phyloP scores from a whole-genome alignment of 2,113 vertebrate genomes.

The Xiphophorus maculatus region DNA sequence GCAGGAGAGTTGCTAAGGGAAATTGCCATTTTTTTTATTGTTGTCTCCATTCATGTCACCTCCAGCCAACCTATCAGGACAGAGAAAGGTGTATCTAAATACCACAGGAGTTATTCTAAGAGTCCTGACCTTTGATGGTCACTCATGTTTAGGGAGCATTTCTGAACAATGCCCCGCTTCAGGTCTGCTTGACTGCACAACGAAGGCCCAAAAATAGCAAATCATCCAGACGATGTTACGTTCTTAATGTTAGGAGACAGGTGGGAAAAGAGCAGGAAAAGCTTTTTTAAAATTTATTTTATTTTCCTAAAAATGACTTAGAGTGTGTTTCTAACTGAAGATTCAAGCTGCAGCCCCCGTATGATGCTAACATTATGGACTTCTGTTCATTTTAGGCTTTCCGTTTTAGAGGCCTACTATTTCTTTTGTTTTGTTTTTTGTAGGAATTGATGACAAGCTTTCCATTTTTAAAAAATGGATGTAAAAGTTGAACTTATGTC shows the following conservation, averaged over 20 bases:
- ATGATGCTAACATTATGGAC: not conserved
- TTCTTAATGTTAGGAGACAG: conserved; percentile 4
- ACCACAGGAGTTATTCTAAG: conserved; percentile 68
- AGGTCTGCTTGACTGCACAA: conserved; percentile 21
- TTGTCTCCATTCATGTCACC: conserved; percentile 41
- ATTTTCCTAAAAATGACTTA: not conserved
- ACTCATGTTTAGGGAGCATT: conserved; percentile 70
- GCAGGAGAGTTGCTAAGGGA: conserved; percentile 48
- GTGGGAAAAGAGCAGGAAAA: conserved; percentile 18
- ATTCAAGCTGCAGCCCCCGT: not conserved
- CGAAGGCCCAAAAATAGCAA: conserved; percentile 14
- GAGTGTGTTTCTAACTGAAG: not conserved
- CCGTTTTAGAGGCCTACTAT: not conserved
- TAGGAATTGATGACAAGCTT: no score
- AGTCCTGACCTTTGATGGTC: conserved; percentile 64
- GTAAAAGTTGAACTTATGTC: no score
- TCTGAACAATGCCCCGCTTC: conserved; percentile 55
- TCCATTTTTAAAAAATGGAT: no score
- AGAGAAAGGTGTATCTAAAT: conserved; percentile 68
- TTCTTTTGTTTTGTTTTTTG: no score
- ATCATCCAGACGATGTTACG: not conserved
- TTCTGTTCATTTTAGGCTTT: not conserved
- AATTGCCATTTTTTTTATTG: conserved; percentile 43
- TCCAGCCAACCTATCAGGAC: conserved; percentile 27
- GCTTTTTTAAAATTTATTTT: conserved; percentile 13